These are phyloP conservation scores for Aurelia sp. DNA, from an alignment of 30 jellyfish, hydroid and myxozoan genomes.

Conservation along the genomic window DNA sequence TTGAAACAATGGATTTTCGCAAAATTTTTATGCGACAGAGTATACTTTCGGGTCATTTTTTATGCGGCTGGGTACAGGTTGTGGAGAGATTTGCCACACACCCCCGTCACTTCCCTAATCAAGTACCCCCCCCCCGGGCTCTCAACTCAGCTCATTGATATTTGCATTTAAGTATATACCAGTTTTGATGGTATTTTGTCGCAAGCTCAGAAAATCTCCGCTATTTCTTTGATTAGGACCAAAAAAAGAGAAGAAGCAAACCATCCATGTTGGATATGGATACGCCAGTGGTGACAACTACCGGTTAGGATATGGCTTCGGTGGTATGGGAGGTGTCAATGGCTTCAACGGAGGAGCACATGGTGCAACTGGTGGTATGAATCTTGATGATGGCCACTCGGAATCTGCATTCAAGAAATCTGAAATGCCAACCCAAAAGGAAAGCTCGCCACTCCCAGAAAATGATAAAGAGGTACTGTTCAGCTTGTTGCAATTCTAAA, in stretches of 20 bases:
- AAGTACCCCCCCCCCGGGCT: no score
- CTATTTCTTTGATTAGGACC: not conserved
- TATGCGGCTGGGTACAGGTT: no score
- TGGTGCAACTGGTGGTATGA: constrained; percentile 9
- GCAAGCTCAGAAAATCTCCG: no score
- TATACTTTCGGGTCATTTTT: no score
- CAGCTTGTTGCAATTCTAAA: no score
- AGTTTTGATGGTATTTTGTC: no score
- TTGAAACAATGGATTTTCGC: no score
- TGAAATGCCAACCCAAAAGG: constrained; percentile 51
- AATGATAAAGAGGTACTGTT: constrained; percentile 30
- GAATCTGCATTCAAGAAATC: constrained; percentile 48
- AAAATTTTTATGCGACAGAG: no score
- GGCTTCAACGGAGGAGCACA: constrained; percentile 84
- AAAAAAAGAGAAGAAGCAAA: constrained; percentile 86
- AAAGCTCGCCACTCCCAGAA: constrained; percentile 51
- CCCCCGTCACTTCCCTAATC: no score
- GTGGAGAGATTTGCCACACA: no score
- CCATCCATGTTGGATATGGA: constrained; percentile 99
- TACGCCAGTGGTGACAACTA: constrained; percentile 99
- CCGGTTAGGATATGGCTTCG: constrained; percentile 97
- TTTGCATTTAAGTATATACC: no score
- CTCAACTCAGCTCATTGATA: no score
- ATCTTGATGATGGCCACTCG: constrained; percentile 52
- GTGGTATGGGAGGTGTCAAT: constrained; percentile 99